Percentiles rank a stretch among this genome's conserved stretches.
These are phyloP conservation scores for Oncorhynchus tshawytscha DNA, from an alignment of 2,113 vertebrate species.

Conservation along the genomic window DNA sequence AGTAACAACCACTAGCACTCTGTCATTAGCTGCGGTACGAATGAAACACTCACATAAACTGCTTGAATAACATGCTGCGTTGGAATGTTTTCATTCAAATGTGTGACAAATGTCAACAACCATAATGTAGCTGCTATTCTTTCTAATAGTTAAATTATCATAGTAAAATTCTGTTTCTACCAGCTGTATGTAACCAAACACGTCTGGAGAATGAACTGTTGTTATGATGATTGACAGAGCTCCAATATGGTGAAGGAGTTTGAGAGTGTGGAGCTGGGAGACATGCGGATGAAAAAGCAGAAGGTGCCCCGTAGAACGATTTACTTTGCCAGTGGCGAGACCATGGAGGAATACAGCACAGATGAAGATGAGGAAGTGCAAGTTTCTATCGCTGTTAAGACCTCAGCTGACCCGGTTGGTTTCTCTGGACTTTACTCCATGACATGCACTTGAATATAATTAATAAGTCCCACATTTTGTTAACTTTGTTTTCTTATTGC, in stretches of 20 bases:
- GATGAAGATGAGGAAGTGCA: conserved; percentile 87
- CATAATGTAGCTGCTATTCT: not conserved
- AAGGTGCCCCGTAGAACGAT: conserved; percentile 91
- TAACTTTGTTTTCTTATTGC: not conserved
- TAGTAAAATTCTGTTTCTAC: not conserved
- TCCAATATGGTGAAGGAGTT: conserved; percentile 73
- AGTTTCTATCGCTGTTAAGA: conserved; percentile 50
- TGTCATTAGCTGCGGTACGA: not conserved
- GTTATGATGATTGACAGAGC: conserved; percentile 42
- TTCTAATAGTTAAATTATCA: not conserved
- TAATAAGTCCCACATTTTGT: too few relatives aligned
- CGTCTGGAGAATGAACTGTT: not conserved
- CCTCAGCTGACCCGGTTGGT: not conserved
- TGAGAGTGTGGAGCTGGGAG: conserved; percentile 89
- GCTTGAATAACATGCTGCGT: too few relatives aligned
- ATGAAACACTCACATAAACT: too few relatives aligned
- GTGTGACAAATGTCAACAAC: not conserved
- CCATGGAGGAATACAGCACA: conserved; percentile 98
- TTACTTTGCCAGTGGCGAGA: conserved; percentile 95
- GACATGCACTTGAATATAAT: too few relatives aligned
- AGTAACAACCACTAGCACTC: not conserved
- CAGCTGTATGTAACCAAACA: not conserved
- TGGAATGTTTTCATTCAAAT: not conserved
- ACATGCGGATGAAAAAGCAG: conserved; percentile 64
- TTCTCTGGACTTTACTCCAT: not conserved